Percentiles rank a stretch among this genome's conserved stretches.
Conservation (phyloP, 2,113 vertebrate genomes). For the Bettongia penicillata region DNA sequence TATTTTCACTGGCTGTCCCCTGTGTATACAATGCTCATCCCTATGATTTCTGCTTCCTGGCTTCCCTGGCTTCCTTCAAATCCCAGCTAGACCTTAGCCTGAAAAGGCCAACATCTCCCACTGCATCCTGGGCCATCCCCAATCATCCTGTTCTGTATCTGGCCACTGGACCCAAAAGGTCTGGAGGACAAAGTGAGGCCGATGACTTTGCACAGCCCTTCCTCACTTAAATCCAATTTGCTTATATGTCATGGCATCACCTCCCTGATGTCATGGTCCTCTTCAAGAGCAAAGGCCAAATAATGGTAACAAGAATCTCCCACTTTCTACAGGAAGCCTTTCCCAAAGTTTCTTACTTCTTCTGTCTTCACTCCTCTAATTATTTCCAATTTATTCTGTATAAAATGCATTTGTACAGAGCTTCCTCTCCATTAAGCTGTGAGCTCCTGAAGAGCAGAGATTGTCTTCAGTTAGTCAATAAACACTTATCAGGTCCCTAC, state of each 20-base stretch:
- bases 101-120: too few species aligned
- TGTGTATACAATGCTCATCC: not conserved
- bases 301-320: too few species aligned
- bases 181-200: too few species aligned
- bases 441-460: not conserved
- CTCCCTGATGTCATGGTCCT: too few species aligned
- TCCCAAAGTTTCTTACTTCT: not conserved
- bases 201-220: too few species aligned
- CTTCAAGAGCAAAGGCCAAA: too few species aligned
- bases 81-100: not conserved
- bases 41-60: not conserved
- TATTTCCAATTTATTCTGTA: not conserved
- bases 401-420: not conserved
- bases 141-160: too few species aligned
- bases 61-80: not conserved
- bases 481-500: not conserved
- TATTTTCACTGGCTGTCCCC: not conserved
- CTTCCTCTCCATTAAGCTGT: not conserved
- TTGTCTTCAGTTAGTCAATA: not conserved
- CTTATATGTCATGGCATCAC: too few species aligned
- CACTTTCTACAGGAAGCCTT: not conserved
- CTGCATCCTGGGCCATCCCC: too few species aligned
- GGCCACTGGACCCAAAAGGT: too few species aligned
- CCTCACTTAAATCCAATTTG: too few species aligned
- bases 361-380: not conserved